A percentile compares a stretch with the other conserved stretches of the same genome.
Evolutionary conservation across 1,140 invertebrate species (phyloP).

Genomic region (Lordiphosa clarofinis): DNA sequence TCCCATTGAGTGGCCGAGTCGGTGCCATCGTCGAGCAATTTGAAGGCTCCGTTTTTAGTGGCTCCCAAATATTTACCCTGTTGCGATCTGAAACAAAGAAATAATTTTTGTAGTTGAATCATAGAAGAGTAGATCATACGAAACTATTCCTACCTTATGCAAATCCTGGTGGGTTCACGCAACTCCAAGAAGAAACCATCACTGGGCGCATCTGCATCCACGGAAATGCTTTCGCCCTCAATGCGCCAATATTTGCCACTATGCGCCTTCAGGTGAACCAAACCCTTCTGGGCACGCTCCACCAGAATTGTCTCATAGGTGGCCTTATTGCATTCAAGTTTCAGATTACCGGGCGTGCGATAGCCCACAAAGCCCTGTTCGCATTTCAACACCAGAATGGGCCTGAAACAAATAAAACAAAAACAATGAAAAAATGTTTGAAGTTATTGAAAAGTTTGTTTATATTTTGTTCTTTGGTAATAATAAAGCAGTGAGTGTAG

Average conservation of each 20-base stretch:
- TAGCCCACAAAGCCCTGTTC: conserved; percentile 98
- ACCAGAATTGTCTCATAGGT: conserved; percentile 96
- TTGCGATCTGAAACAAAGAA: conserved; percentile 52
- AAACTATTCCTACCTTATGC: conserved; percentile 85
- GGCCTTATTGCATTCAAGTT: conserved; percentile 97
- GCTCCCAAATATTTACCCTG: conserved; percentile 91
- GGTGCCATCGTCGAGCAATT: conserved; percentile 89
- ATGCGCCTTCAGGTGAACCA: conserved; percentile 95
- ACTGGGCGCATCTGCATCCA: conserved; percentile 89
- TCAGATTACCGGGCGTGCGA: conserved; percentile 88
- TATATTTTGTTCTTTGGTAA: too few relatives aligned
- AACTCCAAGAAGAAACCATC: conserved; percentile 95
- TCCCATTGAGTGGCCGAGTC: conserved; percentile 94
- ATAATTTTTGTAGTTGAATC: neutral
- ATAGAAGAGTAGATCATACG: neutral
- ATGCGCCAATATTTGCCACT: conserved; percentile 97
- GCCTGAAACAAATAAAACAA: conserved; percentile 81
- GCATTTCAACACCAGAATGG: conserved; percentile 95
- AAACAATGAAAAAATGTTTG: neutral
- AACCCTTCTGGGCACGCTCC: conserved; percentile 92
- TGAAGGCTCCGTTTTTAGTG: conserved; percentile 96
- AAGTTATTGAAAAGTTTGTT: too few relatives aligned
- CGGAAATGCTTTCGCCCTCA: conserved; percentile 91
- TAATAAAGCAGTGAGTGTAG: too few relatives aligned
- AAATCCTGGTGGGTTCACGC: conserved; percentile 93